phyloP scores from a whole-genome alignment of 2,113 vertebrate species.

The Pseudorectes ferrugineus region DNA sequence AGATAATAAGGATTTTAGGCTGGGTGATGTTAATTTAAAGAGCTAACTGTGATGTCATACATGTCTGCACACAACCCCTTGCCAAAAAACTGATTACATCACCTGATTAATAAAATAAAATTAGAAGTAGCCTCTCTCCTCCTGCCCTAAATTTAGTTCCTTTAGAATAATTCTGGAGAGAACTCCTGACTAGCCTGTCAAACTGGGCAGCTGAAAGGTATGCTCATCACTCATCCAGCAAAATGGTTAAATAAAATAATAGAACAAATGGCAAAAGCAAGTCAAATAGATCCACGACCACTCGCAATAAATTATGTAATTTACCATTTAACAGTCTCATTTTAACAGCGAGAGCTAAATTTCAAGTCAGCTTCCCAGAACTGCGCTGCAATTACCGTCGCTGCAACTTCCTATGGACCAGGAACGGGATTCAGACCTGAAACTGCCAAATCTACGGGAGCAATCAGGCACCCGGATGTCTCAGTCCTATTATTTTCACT shows the following conservation, averaged over 20 bases:
- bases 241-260: constrained; percentile 30
- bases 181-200: neutral
- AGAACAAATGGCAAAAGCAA: constrained; percentile 20
- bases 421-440: neutral
- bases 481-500: constrained; percentile 17
- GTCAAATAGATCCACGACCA: constrained; percentile 29
- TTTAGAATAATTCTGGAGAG: neutral
- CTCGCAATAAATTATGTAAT: neutral
- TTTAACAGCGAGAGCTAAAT: neutral
- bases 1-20: neutral
- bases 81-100: neutral
- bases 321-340: constrained; percentile 10
- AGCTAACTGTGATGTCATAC: neutral
- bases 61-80: neutral
- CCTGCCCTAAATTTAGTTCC: neutral
- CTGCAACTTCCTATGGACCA: neutral
- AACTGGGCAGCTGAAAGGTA: neutral
- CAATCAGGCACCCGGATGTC: neutral
- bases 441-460: neutral
- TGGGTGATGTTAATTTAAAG: neutral
- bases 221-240: neutral
- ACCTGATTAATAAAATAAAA: neutral
- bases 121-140: neutral
- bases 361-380: constrained; percentile 41
- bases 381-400: neutral